Percentiles rank a stretch among this genome's conserved stretches.
These are phyloP conservation scores for Glossophaga mutica DNA, from an alignment of 2,797 vertebrate species.

Conservation along the genomic window DNA sequence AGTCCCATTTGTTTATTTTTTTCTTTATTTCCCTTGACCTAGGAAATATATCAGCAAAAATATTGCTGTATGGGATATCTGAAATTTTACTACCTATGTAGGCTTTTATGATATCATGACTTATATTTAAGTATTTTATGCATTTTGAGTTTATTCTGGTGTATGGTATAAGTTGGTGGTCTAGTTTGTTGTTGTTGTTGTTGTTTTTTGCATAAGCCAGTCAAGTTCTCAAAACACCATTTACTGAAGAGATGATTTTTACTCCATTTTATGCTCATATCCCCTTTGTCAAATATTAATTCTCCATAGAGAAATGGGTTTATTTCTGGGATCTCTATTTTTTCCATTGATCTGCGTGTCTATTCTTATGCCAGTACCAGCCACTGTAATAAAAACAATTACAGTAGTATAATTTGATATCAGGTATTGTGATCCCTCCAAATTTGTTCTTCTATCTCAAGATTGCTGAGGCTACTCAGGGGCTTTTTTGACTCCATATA, in stretches of 20 bases:
- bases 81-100: background rate
- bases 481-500: background rate
- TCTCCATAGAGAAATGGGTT: background rate
- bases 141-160: background rate
- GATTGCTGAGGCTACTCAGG: background rate
- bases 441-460: background rate
- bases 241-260: background rate
- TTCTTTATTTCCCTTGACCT: background rate
- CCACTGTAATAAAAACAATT: background rate
- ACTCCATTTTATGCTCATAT: background rate
- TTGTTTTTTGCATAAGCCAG: no score
- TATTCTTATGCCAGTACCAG: background rate
- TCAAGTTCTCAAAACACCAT: background rate
- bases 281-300: background rate
- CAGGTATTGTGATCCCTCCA: background rate
- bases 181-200: no score
- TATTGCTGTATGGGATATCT: background rate
- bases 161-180: background rate
- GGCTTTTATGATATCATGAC: background rate
- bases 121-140: background rate
- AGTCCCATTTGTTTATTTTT: background rate
- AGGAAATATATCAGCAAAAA: background rate
- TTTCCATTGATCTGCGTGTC: background rate
- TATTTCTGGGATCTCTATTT: background rate
- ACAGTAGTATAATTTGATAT: background rate